Base-by-base conservation (phyloP, 2,797 vertebrate genomes). In the Peromyscus melanophrys region DNA sequence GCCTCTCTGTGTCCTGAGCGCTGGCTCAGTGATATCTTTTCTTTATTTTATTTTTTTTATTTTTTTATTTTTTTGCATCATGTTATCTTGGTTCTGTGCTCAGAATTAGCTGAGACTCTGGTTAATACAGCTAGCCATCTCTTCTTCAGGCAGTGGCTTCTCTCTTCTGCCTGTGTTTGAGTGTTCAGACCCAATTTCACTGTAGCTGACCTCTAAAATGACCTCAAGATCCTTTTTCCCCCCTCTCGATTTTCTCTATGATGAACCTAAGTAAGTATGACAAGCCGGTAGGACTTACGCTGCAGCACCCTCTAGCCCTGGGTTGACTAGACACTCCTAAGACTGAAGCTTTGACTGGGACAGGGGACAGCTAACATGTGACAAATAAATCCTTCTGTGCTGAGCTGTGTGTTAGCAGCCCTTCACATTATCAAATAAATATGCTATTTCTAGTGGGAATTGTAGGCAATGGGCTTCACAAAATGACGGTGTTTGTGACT, bases 401-500 rank as follows among this genome's bases (percentile, higher is more conserved):
- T 34, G 55, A 77, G 37, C 89, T 71, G 1, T 65, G 2, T 63
- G 4, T 52, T 92, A 12, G 9, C 83, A 55, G 37, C 0, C 63
- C 81, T 94, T 92, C 19, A 27, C 34, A n/a, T 6, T 75, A 87
- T 77, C 10, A 37, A n/a, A 23, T n/a, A 92, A 46, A 34, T 40
- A 61, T 4, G 5, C 46, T 10, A 87, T 84, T 23, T n/a, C n/a
- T 81, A 71, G 13, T 75, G 9, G 12, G 52, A 82, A 89, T 11
- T 7, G 57, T 2, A 65, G 17, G 4, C 1, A 29, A 69, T 63
- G 0, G 1, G 2, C 52, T 83, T 94, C 65, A 59, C 49, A 71
- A 95, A 94, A 63, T 61, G 14, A 27, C 12, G 76, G 0, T 91
- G 17, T 92, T 95, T 94, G 25, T 84, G 13, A n/a, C 37, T 77